Percentiles rank a stretch among this genome's conserved stretches.
Evolutionary conservation across 2,888 invertebrate genomes (phyloP).

Genomic region (Agrotis segetum): DNA sequence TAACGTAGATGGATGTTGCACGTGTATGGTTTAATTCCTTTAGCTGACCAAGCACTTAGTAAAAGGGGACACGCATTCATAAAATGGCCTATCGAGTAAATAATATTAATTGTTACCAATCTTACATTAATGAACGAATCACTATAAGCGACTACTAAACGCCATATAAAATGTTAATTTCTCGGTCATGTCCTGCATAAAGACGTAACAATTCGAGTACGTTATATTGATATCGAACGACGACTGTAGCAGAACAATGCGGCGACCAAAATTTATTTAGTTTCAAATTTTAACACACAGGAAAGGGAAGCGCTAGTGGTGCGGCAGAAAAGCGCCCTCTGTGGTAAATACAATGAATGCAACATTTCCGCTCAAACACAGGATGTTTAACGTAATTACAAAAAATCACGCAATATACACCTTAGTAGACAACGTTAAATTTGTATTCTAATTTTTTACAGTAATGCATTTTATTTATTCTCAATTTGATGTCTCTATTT

Average conservation of each 20-base stretch:
- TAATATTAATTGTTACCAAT: slow-evolving; percentile 91
- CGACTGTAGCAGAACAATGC: slow-evolving; percentile 85
- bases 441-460: not conserved
- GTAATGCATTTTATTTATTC: accelerated
- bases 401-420: accelerated
- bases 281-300: slow-evolving; percentile 76
- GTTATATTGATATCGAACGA: slow-evolving; percentile 88
- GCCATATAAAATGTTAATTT: slow-evolving; percentile 89
- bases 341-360: not conserved
- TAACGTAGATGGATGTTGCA: slow-evolving; percentile 78
- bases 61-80: slow-evolving; percentile 87
- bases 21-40: slow-evolving; percentile 78
- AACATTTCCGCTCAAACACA: slow-evolving; percentile 45
- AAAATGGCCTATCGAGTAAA: slow-evolving; percentile 86
- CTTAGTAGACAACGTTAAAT: not conserved
- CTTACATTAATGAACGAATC: slow-evolving; percentile 91
- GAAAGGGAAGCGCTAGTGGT: slow-evolving; percentile 73
- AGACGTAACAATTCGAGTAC: slow-evolving; percentile 88
- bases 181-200: slow-evolving; percentile 90
- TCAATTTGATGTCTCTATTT: too few species aligned
- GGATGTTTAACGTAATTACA: not conserved
- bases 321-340: slow-evolving; percentile 40
- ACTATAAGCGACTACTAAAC: slow-evolving; percentile 91
- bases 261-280: slow-evolving; percentile 78
- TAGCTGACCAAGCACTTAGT: slow-evolving; percentile 86